Evolutionary conservation across 2,888 invertebrate species (phyloP).

Genomic region (Geotrupes spiniger): DNA sequence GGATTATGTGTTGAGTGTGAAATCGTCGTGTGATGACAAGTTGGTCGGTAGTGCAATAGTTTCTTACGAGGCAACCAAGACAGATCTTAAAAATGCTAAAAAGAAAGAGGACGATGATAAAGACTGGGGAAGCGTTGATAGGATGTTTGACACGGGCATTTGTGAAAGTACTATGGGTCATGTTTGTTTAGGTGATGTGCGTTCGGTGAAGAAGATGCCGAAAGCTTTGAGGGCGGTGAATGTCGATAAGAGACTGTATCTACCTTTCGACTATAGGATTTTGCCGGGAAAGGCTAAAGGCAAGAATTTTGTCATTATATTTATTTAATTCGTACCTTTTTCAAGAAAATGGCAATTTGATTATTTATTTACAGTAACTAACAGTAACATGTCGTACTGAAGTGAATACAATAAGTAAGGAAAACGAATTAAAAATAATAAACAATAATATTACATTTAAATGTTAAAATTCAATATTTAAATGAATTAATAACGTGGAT

Average conservation of each 20-base stretch:
- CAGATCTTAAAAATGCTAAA: slow-evolving; percentile 18
- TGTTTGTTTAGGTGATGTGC: slow-evolving; percentile 61
- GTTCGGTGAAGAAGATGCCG: slow-evolving; percentile 55
- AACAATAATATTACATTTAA: too few relatives aligned
- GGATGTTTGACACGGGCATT: slow-evolving; percentile 40
- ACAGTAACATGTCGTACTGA: too few relatives aligned
- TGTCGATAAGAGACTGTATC: slow-evolving; percentile 60
- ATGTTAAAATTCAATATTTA: too few relatives aligned
- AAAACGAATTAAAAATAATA: too few relatives aligned
- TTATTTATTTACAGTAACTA: too few relatives aligned
- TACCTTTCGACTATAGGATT: slow-evolving; percentile 64
- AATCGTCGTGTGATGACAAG: slow-evolving; percentile 54
- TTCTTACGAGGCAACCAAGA: slow-evolving; percentile 41
- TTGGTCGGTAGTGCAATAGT: slow-evolving; percentile 57
- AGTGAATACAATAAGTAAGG: too few relatives aligned
- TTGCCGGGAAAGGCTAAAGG: neutral
- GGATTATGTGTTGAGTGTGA: slow-evolving; percentile 62
- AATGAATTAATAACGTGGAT: too few relatives aligned
- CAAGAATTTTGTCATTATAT: too few relatives aligned
- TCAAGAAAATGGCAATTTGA: too few relatives aligned
- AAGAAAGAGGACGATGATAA: too few relatives aligned
- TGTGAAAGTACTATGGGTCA: slow-evolving; percentile 48
- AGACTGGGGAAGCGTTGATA: slow-evolving; percentile 18
- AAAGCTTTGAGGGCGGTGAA: slow-evolving; percentile 49
- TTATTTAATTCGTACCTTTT: too few relatives aligned